A percentile compares a stretch with the other conserved stretches of the same genome.
These are phyloP conservation scores for Oegoconia quadripuncta DNA, from an alignment of 2,888 invertebrate genomes.

Conservation along the genomic window DNA sequence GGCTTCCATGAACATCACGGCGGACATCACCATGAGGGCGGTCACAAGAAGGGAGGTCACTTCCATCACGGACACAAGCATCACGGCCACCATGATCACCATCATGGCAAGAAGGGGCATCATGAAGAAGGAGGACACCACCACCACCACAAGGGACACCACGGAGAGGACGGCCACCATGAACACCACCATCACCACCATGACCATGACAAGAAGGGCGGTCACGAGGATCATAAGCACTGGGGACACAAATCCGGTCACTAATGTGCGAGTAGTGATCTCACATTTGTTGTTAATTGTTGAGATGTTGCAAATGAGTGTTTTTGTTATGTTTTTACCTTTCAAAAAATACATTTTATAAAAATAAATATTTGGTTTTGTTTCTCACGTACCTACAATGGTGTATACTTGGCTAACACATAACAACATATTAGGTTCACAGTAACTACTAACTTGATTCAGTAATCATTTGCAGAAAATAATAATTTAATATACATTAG, in stretches of 20 bases:
- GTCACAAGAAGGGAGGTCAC: slow-evolving; percentile 88
- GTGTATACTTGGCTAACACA: no score
- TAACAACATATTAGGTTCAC: no score
- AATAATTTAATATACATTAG: no score
- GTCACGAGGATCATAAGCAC: slow-evolving; percentile 87
- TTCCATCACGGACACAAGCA: slow-evolving; percentile 89
- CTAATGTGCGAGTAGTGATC: slow-evolving; percentile 36
- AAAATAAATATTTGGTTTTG: slow-evolving; percentile 10
- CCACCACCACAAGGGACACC: slow-evolving; percentile 88
- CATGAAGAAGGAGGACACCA: slow-evolving; percentile 88
- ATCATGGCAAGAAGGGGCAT: slow-evolving; percentile 88
- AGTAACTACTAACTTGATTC: no score
- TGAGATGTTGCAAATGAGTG: slow-evolving; percentile 39
- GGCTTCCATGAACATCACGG: slow-evolving; percentile 89
- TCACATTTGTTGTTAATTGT: slow-evolving; percentile 46
- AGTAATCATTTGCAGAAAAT: no score
- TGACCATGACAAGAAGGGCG: slow-evolving; percentile 88
- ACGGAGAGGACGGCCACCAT: slow-evolving; percentile 86
- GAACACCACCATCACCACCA: slow-evolving; percentile 86
- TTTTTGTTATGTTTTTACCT: slow-evolving; percentile 48
- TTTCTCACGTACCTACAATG: no score
- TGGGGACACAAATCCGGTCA: slow-evolving; percentile 83
- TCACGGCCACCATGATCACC: slow-evolving; percentile 86
- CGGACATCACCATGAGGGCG: slow-evolving; percentile 86
- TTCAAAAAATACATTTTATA: slow-evolving; percentile 22